phyloP scores from a whole-genome alignment of 2,888 invertebrate species.

The Tryphoninae sp. region DNA sequence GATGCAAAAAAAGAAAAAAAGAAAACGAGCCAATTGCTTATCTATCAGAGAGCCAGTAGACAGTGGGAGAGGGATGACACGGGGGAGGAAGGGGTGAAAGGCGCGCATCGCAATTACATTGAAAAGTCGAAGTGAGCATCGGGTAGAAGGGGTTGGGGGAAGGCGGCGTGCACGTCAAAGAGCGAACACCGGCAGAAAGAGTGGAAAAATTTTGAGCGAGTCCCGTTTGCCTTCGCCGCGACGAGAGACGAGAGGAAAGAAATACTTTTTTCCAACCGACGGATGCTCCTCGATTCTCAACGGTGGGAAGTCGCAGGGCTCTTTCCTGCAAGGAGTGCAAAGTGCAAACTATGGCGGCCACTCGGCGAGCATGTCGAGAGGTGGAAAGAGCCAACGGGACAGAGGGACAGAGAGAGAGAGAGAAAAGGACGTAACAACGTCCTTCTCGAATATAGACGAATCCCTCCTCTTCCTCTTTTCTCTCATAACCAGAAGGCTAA shows the following conservation, averaged over 20 bases:
- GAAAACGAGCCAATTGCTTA: slow-evolving; percentile 50
- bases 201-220: slow-evolving; percentile 62
- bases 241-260: slow-evolving; percentile 44
- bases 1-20: neutral
- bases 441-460: slow-evolving; percentile 17
- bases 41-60: slow-evolving; percentile 21
- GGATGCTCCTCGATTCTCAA: slow-evolving; percentile 33
- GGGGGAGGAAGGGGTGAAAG: neutral
- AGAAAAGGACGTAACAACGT: slow-evolving; percentile 56
- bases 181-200: slow-evolving; percentile 43
- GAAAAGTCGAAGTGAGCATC: slow-evolving; percentile 62
- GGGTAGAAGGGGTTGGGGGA: neutral
- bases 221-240: slow-evolving; percentile 40
- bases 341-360: slow-evolving; percentile 60
- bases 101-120: slow-evolving; percentile 61
- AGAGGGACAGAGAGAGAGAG: slow-evolving; percentile 15
- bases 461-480: neutral
- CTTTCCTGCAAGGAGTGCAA: slow-evolving; percentile 48
- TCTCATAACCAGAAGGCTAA: neutral
- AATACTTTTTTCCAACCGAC: slow-evolving; percentile 52
- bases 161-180: slow-evolving; percentile 56
- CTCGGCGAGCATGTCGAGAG: slow-evolving; percentile 23
- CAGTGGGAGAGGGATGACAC: neutral
- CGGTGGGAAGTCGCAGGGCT: slow-evolving; percentile 19
- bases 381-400: neutral